Evolutionary conservation across 1,140 invertebrate species (phyloP), one percentile per base, ranked within the genome.

Genomic region (Drosophila bifasciata): DNA sequence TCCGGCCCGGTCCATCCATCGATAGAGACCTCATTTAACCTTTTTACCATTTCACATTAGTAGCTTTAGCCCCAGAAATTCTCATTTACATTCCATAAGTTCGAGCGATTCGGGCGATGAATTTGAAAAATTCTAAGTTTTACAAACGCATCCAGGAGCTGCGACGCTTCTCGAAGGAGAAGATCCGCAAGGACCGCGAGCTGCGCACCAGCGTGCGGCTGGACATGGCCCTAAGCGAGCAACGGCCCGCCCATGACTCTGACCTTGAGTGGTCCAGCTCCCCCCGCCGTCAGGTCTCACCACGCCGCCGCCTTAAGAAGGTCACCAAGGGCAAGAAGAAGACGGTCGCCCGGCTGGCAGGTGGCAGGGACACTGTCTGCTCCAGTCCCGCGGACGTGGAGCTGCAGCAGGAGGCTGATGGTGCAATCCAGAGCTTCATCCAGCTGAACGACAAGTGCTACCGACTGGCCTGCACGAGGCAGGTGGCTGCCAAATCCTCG

Each of bases 71-170:
- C 49, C 39, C 5, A 19, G 52, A 45, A 73, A 72, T 59, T 60
- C 63, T 9, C 57, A 49, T 51, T 86, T 81, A 19, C 8, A 58
- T 28, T 39, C 17, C 16, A 55, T 17, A 16, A 46, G 40, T 17
- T 11, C n/a, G 17, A 1, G 16, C 62, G 17, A 63, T 23, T 43
- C 45, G 56, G 71, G 46, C 69, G 73, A 91, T 91, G 89, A 91
- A 91, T 90, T 77, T 91, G 21, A 91, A 91, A 91, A 91, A 91
- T 79, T 91, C 89, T 25, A 91, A 91, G 84, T 91, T 91, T 78
- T 91, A 78, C 49, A 91, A 81, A 66, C 66, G 89, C 40, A 91
- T 91, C 9, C 89, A 91, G 73, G 74, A 89, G 62, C 70, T 91
- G 39, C 89, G 85, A 5, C 58, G 73, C 7, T 80, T 91, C 28